Evolutionary conservation across 92 coral and sea anemone genomes (phyloP), one percentile per base, ranked within the genome.

Genomic region (Hydrozoanthus gracilis): DNA sequence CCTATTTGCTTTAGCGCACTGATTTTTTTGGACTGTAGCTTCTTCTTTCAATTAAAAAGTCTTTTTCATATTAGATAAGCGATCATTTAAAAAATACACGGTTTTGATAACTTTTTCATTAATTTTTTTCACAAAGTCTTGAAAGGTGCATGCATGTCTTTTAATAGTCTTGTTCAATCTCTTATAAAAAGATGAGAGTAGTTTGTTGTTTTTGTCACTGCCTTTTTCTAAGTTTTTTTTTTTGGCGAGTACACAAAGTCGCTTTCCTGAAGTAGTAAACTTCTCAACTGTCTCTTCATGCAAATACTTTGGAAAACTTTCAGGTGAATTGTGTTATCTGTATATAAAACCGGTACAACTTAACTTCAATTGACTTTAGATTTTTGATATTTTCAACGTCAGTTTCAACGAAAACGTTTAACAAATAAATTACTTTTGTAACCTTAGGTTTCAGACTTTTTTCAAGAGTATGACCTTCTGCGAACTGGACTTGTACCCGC

Each of bases 51-150:
- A 46, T 52, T 87, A 7, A 77, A 46, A 86, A 5, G 78, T 66
- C 76, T 87, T 65, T 51, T 62, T 78, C 67, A 67, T 66, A 27
- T 77, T 78, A 44, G 49, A 5, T 13, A 87, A 12, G 67, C 66
- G 54, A 18, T 73, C 52, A 73, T 74, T 74, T 51, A 86, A 86
- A 55, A 73, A 86, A 56, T 88, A 64, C 87, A 83, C 8, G 87
- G n/a, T n/a, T n/a, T n/a, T n/a, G n/a, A n/a, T n/a, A n/a, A n/a
- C n/a, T n/a, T n/a, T n/a, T n/a, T n/a, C n/a, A n/a, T n/a, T n/a
- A n/a, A n/a, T n/a, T n/a, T n/a, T n/a, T n/a, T n/a, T n/a, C n/a
- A n/a, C n/a, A n/a, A n/a, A n/a, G n/a, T n/a, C n/a, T n/a, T n/a
- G n/a, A n/a, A n/a, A n/a, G n/a, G 86, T 20, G 76, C 39, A 27